A percentile compares a stretch with the other conserved stretches of the same genome.
Evolutionary conservation across 2,888 invertebrate species (phyloP).

Genomic region (Dicranocentrus wangi): DNA sequence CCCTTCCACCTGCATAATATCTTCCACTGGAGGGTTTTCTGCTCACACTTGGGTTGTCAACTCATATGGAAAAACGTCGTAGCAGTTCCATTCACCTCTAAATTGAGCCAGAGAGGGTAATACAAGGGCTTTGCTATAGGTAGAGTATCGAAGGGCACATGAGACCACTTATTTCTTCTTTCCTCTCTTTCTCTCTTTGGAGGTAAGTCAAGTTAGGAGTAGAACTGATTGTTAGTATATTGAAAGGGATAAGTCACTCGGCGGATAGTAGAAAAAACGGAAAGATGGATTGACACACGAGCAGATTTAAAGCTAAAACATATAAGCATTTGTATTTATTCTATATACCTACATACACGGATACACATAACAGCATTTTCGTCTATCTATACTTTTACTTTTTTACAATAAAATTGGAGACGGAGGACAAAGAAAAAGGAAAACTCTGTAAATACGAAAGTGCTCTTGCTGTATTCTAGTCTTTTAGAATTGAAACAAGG

Average conservation of each 20-base stretch:
- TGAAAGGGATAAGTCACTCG: no score
- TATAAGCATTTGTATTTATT: no score
- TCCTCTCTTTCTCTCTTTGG: background rate
- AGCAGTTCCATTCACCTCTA: conserved; percentile 5
- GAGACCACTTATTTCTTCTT: conserved; percentile 1
- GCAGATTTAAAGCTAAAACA: background rate
- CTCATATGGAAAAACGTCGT: conserved; percentile 9
- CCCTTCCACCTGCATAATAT: background rate
- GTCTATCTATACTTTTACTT: background rate
- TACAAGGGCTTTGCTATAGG: background rate
- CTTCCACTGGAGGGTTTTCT: background rate
- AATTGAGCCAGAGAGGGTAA: conserved; percentile 1
- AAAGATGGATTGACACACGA: conserved; percentile 3
- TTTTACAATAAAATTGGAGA: background rate
- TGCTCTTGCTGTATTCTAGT: no score
- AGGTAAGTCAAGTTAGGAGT: no score
- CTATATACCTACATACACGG: background rate
- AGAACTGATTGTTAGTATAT: no score
- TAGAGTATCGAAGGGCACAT: background rate
- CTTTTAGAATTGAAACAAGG: no score
- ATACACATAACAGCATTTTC: background rate
- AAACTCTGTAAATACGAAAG: background rate
- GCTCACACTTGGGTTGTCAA: conserved; percentile 14
- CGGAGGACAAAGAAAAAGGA: background rate
- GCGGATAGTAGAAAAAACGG: background rate